Base-by-base conservation (phyloP, 2,888 invertebrate genomes). In the Brenthis hecate region DNA sequence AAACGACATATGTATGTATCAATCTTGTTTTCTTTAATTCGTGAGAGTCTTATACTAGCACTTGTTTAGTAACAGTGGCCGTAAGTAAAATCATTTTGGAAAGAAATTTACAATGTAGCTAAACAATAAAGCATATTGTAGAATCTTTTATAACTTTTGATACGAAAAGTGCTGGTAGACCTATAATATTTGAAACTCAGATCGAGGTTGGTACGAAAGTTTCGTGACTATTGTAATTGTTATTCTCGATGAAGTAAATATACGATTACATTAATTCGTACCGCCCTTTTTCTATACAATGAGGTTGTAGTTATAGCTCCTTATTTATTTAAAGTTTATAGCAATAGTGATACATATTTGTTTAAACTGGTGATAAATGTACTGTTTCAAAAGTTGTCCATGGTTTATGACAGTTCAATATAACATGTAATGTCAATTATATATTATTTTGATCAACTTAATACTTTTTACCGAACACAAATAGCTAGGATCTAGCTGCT, bases 241-340 rank as follows among this genome's bases (percentile, higher is more conserved):
- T 77, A 72, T 77, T 75, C 77, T 77, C 81, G 78, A 63, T 54
- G 75, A 75, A 77, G 77, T 78, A 79, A 78, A 77, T 79, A 78
- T 81, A 77, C 82, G 85, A 77, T 85, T 80, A 84, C 91, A 92
- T 91, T 92, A 84, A 88, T 92, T 88, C 91, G 92, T 92, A 92
- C 89, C 84, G 77, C 86, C 78, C 90, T 92, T 78, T 73, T 81
- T 85, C 91, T 92, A 88, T 83, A 66, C 74, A 82, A 83, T 84
- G 87, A 89, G 86, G 87, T 92, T 90, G 85, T 91, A 92, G 92
- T 89, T 89, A 87, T 89, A 89, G 85, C 84, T 84, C 87, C 85
- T 91, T 91, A 92, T 92, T 92, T 92, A 92, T 92, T 92, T 89
- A 88, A 90, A 87, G 84, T 89, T 43, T 86, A 83, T 92, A 91